Base-by-base conservation (phyloP, 2,888 invertebrate species). In the Tipula vernalis region DNA sequence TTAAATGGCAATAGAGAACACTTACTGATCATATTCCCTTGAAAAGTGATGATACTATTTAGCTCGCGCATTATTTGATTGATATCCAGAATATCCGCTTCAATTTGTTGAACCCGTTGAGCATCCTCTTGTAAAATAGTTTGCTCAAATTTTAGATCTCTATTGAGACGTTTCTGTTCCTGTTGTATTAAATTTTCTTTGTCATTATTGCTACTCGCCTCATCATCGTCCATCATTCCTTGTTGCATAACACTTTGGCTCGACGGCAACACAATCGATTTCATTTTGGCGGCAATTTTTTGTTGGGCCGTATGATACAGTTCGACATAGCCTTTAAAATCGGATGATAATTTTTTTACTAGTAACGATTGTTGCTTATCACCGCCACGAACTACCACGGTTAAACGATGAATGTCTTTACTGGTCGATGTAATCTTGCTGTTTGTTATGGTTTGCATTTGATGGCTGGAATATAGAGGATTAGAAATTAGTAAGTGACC, bases 311-410 rank as follows among this genome's bases (percentile, higher is more conserved):
- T 91, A 85, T 96, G 94, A 90, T 97, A 97, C 90, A 94, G 94
- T 88, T 95, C 94, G 18, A 97, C 93, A 1, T 96, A 94, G 88
- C 96, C 96, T 88, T 94, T 94, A 90, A 98, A 98, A 89, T 96
- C 96, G 89, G 95, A 95, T 12, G 96, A 96, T 13, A 98, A 93
- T 89, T 96, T 94, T 89, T 97, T 97, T 87, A 96, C 94, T 91
- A 97, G 97, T 88, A 98, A 92, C 90, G 95, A 96, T 90, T 96
- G 96, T 87, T 95, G 95, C 89, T 96, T 96, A 90, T 96, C 95
- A 0, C 95, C 95, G 88, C 94, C 93, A 88, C 93, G 93, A 86
- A 95, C 95, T 36, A 96, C 93, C 8, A 93, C 93, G 51, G 95
- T 95, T 36, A 97, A 92, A 87, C 95, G 93, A 88, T 95, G 94